Base-by-base conservation (phyloP, 2,113 vertebrate genomes). In the Excalfactoria chinensis region DNA sequence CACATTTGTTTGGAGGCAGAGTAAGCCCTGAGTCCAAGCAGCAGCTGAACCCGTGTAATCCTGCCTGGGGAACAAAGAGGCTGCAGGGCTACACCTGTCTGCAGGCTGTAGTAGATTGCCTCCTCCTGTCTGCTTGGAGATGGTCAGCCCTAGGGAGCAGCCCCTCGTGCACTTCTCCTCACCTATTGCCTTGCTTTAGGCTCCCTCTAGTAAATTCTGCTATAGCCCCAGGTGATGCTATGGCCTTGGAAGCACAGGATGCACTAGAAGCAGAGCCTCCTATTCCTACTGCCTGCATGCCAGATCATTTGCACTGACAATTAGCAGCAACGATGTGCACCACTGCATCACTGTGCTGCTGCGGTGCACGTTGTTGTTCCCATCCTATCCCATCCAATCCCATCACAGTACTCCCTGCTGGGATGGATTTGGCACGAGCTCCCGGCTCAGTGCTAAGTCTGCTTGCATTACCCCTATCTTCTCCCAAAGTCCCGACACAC, bases 1-100 rank as follows among this genome's bases (percentile, higher is more conserved):
- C 75, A 26, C 3, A 0, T 20, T 0, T 7, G 0, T 43, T 89
- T 3, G 4, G 37, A 28, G 4, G 11, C 26, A 7, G 56, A 58
- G 20, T 32, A 73, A 1, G 83, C 81, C 1, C 7, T 76, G 71
- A 89, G 88, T 85, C 77, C 67, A 85, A 77, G 71, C 86, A 37
- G 30, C 66, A 8, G 74, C 85, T 81, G 73, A 88, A 88, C 84
- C 86, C 51, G 0, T 30, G 48, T 93, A 63, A 90, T 88, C 77
- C 88, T 51, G 30, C 77, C 48, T 28, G 1, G 34, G n/a, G 83
- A 95, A 84, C 90, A 94, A 89, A 95, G 95, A 66, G 68, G 4
- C 71, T 94, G 92, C 90, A 58, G 55, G 55, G 32, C 55, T 58
- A 58, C 55, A 58, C 55, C 55, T 58, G 55, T 58, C 55, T n/a